phyloP scores from a whole-genome alignment of 2,888 invertebrate species.

The Lamellibrachia satsuma region DNA sequence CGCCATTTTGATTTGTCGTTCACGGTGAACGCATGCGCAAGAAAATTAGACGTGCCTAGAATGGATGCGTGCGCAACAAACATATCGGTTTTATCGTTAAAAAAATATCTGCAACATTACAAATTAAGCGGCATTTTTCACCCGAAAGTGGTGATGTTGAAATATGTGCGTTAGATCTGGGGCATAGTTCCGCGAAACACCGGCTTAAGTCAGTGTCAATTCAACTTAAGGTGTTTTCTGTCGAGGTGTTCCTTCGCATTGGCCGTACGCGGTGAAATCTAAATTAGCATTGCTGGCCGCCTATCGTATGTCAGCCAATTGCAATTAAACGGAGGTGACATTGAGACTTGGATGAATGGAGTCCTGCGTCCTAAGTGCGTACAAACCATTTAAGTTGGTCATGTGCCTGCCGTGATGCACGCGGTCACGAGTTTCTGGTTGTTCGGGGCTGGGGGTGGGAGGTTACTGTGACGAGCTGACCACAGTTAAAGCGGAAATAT shows the following conservation, averaged over 20 bases:
- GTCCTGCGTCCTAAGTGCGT: not conserved
- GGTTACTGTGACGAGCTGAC: too few species aligned
- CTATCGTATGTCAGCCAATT: not conserved
- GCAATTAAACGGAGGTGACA: not conserved
- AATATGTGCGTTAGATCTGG: not conserved
- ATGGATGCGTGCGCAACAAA: too few species aligned
- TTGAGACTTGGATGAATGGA: not conserved
- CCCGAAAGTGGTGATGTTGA: too few species aligned
- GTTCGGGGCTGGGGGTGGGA: too few species aligned
- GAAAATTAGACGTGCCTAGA: too few species aligned
- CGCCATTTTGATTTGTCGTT: too few species aligned
- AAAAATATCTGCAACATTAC: too few species aligned
- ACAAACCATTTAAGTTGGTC: not conserved
- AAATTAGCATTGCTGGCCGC: not conserved
- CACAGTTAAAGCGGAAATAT: too few species aligned
- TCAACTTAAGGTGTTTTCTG: not conserved
- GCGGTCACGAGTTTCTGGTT: not conserved
- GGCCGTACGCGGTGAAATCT: not conserved
- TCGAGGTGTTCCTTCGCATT: not conserved
- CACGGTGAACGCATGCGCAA: too few species aligned
- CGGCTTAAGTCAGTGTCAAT: not conserved
- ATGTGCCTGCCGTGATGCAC: not conserved
- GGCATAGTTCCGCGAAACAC: not conserved
- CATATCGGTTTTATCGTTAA: too few species aligned
- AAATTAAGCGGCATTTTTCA: too few species aligned